Conservation (phyloP, 2,888 invertebrate species). For the Lasioglossum zephyrum region DNA sequence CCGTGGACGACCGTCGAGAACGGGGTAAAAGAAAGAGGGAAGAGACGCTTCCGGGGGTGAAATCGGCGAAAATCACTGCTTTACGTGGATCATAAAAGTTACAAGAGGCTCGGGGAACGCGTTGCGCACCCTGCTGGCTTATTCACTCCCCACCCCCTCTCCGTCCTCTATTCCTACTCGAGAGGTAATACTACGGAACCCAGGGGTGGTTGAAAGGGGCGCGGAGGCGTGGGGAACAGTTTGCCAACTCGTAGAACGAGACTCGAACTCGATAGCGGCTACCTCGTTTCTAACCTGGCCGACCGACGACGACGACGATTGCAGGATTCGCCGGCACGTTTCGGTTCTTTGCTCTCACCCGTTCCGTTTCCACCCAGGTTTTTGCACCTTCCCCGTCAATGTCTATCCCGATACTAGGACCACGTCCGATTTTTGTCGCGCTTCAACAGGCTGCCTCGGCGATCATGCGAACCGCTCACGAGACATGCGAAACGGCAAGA, state of each 20-base stretch:
- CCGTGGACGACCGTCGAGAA: conserved; percentile 53
- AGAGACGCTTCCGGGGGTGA: conserved; percentile 33
- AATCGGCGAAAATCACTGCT: conserved; percentile 76
- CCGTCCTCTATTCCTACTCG: conserved; percentile 60
- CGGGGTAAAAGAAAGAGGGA: conserved; percentile 42
- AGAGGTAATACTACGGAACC: conserved; percentile 70
- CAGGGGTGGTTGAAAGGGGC: conserved; percentile 46
- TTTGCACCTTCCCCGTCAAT: conserved; percentile 75
- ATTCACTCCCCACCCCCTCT: conserved; percentile 5
- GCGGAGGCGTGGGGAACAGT: conserved; percentile 77
- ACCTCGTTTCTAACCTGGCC: conserved; percentile 56
- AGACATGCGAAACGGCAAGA: conserved; percentile 40
- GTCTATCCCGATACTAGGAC: conserved; percentile 55
- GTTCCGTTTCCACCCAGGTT: conserved; percentile 61
- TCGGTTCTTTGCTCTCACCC: conserved; percentile 63
- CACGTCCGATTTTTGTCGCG: conserved; percentile 23
- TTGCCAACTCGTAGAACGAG: conserved; percentile 81
- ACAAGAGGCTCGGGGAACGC: conserved; percentile 74
- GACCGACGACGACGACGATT: conserved; percentile 29
- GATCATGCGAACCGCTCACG: conserved; percentile 20
- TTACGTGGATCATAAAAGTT: conserved; percentile 80
- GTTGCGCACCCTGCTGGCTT: conserved; percentile 59
- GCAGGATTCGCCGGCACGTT: conserved; percentile 62
- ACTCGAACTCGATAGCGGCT: conserved; percentile 75
- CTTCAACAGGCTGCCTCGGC: conserved; percentile 27